A percentile compares a stretch with the other conserved stretches of the same genome.
Conservation (phyloP, 2,888 invertebrate genomes). For the Baronia brevicornis region DNA sequence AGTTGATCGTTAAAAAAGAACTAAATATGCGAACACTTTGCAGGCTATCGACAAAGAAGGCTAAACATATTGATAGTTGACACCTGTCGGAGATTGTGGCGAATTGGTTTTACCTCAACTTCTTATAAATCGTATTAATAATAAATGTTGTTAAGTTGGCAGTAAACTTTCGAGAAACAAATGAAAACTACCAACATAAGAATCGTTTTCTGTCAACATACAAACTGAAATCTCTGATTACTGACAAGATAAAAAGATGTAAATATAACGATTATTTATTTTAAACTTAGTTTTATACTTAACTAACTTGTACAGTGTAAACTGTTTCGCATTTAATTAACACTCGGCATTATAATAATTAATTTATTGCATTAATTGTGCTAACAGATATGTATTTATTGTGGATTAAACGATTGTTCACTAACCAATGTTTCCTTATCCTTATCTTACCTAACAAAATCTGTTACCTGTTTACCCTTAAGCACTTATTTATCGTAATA, state of each 20-base stretch:
- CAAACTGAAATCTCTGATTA: constrained; percentile 17
- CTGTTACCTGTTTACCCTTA: constrained; percentile 3
- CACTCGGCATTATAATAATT: constrained; percentile 36
- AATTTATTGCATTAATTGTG: constrained; percentile 48
- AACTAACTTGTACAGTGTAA: constrained; percentile 56
- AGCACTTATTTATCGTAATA: constrained; percentile 15
- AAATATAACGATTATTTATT: constrained; percentile 52
- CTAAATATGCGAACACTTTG: constrained; percentile 51
- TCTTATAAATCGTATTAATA: constrained; percentile 28
- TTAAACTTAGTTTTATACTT: constrained; percentile 37
- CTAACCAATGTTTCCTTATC: constrained; percentile 28
- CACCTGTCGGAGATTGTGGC: constrained; percentile 38
- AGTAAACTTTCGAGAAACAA: constrained; percentile 12
- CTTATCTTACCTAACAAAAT: constrained; percentile 6
- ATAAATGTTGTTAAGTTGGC: constrained; percentile 20
- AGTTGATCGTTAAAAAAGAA: constrained; percentile 25
- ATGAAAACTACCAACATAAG: not conserved
- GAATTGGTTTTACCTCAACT: constrained; percentile 33
- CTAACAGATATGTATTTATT: constrained; percentile 60
- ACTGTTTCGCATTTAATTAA: constrained; percentile 65
- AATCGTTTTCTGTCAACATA: constrained; percentile 26
- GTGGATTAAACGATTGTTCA: constrained; percentile 57
- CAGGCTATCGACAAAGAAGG: constrained; percentile 66
- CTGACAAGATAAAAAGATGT: constrained; percentile 22
- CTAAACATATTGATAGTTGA: constrained; percentile 45